These are phyloP conservation scores for Pedionomus torquatus DNA, from an alignment of 2,113 vertebrate genomes.

Conservation along the genomic window DNA sequence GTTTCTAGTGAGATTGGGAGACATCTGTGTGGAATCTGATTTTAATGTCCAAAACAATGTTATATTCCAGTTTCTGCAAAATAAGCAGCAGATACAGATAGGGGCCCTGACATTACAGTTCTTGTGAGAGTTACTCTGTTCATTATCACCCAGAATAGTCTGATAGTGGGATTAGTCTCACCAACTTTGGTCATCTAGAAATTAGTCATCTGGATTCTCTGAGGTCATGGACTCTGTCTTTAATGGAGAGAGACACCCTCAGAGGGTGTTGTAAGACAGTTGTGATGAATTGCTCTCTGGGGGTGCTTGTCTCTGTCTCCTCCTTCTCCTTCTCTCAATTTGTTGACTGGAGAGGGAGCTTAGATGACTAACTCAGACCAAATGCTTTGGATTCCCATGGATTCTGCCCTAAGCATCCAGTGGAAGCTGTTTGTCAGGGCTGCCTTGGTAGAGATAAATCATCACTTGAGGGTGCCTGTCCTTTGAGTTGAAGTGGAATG, in stretches of 20 bases:
- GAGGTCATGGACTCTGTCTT: slow-evolving; percentile 9
- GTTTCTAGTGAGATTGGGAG: not conserved
- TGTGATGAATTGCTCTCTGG: slow-evolving; percentile 18
- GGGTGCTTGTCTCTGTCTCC: not conserved
- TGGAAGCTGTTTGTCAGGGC: not conserved
- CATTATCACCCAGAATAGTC: not conserved
- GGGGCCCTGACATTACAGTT: not conserved
- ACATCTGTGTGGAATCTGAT: not conserved
- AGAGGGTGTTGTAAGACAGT: not conserved
- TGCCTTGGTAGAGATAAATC: not conserved
- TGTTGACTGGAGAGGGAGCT: not conserved
- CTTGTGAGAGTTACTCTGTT: not conserved
- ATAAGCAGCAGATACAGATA: not conserved
- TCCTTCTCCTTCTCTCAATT: not conserved
- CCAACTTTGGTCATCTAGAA: not conserved
- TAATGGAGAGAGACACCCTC: not conserved
- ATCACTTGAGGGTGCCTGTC: not conserved
- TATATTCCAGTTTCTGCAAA: not conserved
- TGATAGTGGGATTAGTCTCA: not conserved
- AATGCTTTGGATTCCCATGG: not conserved
- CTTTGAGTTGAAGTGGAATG: not conserved
- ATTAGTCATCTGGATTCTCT: not conserved
- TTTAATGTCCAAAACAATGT: not conserved
- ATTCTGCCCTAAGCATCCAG: not conserved
- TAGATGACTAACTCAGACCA: not conserved